phyloP scores from a whole-genome alignment of 2,797 vertebrate species.

The Myiotriccus ornatus region DNA sequence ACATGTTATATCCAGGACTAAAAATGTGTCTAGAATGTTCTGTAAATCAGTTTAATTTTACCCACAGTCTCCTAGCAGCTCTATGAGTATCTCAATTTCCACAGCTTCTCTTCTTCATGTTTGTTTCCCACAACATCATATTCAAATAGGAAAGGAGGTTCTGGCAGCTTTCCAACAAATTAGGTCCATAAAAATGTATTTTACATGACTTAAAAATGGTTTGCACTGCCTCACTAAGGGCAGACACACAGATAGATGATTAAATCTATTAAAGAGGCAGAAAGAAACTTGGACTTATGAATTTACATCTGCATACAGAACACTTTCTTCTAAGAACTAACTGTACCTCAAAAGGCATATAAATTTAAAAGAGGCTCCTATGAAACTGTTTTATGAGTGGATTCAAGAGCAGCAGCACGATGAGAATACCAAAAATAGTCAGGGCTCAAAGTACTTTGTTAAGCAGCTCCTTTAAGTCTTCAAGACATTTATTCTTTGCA shows the following conservation, averaged over 20 bases:
- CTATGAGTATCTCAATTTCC: background rate
- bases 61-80: background rate
- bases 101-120: background rate
- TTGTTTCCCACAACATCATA: background rate
- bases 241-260: background rate
- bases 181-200: background rate
- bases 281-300: background rate
- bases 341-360: slow-evolving; percentile 6
- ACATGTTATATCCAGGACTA: background rate
- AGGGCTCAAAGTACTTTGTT: slow-evolving; percentile 15
- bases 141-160: background rate
- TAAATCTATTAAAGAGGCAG: background rate
- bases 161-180: background rate
- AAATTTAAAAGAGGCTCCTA: slow-evolving; percentile 32
- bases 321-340: slow-evolving; percentile 3
- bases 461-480: background rate
- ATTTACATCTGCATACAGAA: background rate
- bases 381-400: slow-evolving; percentile 5
- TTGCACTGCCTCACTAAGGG: background rate
- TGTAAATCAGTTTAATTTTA: background rate
- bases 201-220: background rate
- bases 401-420: slow-evolving; percentile 8
- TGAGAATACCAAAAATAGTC: slow-evolving; percentile 30
- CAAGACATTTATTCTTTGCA: slow-evolving; percentile 18
- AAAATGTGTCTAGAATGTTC: slow-evolving; percentile 7